Evolutionary conservation across 1,140 invertebrate species (phyloP).

Genomic region (Callitettix versicolor): DNA sequence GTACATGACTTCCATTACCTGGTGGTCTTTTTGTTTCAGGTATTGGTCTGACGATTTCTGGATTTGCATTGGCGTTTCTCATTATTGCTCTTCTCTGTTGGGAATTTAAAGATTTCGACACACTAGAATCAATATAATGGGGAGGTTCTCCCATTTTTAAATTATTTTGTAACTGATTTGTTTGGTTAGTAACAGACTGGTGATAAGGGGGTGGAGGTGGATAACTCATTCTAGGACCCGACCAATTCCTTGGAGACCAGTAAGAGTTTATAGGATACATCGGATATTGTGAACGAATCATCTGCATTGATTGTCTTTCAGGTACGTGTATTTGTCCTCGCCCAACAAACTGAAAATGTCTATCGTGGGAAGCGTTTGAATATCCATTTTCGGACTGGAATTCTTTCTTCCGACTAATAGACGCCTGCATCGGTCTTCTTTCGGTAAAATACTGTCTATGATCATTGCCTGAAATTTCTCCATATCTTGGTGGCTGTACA

Average conservation of each 20-base stretch:
- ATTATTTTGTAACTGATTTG: background rate
- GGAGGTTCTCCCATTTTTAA: background rate
- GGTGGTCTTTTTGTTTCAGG: constrained; percentile 1
- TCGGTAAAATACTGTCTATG: constrained; percentile 5
- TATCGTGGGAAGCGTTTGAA: background rate
- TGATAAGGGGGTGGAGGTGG: constrained; percentile 6
- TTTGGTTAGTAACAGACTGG: constrained; percentile 1
- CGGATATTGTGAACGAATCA: constrained; percentile 6
- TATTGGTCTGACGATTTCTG: constrained; percentile 1
- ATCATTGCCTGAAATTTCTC: background rate
- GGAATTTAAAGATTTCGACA: background rate
- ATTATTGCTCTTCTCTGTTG: background rate
- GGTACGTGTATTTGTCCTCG: background rate
- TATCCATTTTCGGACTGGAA: background rate
- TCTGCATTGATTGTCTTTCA: background rate
- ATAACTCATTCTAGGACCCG: constrained; percentile 1
- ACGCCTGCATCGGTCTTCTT: background rate
- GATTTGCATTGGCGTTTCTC: background rate
- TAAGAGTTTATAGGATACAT: constrained; percentile 2
- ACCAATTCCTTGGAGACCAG: background rate
- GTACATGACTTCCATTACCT: background rate
- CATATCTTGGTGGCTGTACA: background rate
- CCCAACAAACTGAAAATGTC: constrained; percentile 2
- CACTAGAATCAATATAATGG: constrained; percentile 4
- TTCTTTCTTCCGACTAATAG: background rate